These are phyloP conservation scores for Mimumesa dahlbomi DNA, from an alignment of 2,888 invertebrate genomes.

Conservation along the genomic window DNA sequence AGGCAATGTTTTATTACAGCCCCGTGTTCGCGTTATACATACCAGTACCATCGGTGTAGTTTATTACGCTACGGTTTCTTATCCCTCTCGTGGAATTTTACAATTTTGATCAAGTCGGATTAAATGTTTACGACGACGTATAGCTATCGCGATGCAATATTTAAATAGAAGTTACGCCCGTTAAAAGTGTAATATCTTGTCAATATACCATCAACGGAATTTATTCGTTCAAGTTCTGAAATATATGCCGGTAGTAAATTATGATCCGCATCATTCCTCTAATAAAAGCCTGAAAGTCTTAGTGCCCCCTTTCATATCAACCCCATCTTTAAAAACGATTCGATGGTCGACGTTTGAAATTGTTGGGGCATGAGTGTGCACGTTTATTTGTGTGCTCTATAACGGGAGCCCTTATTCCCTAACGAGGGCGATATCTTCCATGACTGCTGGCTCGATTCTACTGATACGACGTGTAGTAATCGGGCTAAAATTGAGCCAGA, in stretches of 20 bases:
- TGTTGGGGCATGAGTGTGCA: slow-evolving; percentile 41
- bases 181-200: no score
- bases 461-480: slow-evolving; percentile 34
- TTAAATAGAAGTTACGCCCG: no score
- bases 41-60: no score
- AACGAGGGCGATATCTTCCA: slow-evolving; percentile 43
- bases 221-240: slow-evolving; percentile 33
- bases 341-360: slow-evolving; percentile 41
- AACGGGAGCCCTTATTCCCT: slow-evolving; percentile 25
- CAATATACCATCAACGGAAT: no score
- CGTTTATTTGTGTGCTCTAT: slow-evolving; percentile 47
- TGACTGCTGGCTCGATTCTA: slow-evolving; percentile 25
- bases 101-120: no score
- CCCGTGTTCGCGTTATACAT: neutral
- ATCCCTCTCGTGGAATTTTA: no score
- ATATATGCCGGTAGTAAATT: slow-evolving; percentile 22
- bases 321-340: slow-evolving; percentile 37
- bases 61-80: no score
- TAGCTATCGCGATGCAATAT: no score
- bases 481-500: slow-evolving; percentile 15
- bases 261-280: slow-evolving; percentile 4
- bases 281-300: slow-evolving; percentile 28
- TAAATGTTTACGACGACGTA: no score
- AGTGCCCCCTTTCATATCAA: slow-evolving; percentile 14
- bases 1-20: slow-evolving; percentile 17